A percentile compares a stretch with the other conserved stretches of the same genome.
These are phyloP conservation scores for Metalampra italica DNA, from an alignment of 2,888 invertebrate species.

Conservation along the genomic window DNA sequence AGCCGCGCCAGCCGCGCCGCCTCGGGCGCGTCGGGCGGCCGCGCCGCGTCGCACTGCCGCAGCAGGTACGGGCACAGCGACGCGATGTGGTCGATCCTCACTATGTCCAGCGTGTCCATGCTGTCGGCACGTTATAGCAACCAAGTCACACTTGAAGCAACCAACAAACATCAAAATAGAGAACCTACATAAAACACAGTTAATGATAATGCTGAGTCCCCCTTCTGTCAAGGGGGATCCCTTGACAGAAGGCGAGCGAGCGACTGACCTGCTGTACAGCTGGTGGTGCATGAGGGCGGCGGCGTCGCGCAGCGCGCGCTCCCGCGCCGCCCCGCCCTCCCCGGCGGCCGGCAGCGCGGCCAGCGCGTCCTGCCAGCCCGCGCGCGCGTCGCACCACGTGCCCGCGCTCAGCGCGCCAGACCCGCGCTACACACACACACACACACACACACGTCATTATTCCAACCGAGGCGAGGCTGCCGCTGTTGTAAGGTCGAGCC, in stretches of 20 bases:
- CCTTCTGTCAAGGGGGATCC: too few relatives aligned
- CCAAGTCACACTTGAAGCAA: background rate
- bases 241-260: too few relatives aligned
- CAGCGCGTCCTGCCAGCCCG: constrained; percentile 75
- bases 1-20: constrained; percentile 5
- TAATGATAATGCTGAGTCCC: too few relatives aligned
- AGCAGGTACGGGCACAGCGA: constrained; percentile 37
- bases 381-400: constrained; percentile 75
- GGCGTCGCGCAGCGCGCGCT: background rate
- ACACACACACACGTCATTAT: background rate
- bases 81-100: constrained; percentile 34
- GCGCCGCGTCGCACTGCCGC: constrained; percentile 9
- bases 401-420: constrained; percentile 46
- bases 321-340: background rate
- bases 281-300: background rate
- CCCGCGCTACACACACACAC: constrained; percentile 27
- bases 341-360: constrained; percentile 13
- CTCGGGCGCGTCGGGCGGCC: constrained; percentile 13
- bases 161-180: too few relatives aligned
- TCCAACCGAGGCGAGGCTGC: too few relatives aligned
- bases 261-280: too few relatives aligned
- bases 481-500: too few relatives aligned
- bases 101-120: constrained; percentile 21
- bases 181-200: too few relatives aligned
- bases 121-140: constrained; percentile 37